Percentiles rank a stretch among this genome's conserved stretches.
Evolutionary conservation across 2,797 vertebrate species (phyloP).

Genomic region (Ciconia nigra): DNA sequence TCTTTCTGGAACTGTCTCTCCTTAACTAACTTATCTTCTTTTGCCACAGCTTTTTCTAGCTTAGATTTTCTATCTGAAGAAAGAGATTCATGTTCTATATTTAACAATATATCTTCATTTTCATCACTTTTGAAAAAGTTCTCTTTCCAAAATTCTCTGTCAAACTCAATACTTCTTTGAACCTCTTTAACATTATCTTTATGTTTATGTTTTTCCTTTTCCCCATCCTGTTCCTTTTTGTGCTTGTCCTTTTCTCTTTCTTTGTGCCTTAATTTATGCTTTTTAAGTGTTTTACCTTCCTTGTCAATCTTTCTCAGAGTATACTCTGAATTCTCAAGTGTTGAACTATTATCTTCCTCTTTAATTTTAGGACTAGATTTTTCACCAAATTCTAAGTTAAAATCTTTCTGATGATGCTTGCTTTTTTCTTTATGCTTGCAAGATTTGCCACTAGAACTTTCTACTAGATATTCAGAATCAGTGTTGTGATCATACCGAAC

Average conservation of each 20-base stretch:
- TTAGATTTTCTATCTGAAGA: conserved; percentile 81
- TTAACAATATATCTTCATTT: conserved; percentile 82
- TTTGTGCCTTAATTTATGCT: conserved; percentile 96
- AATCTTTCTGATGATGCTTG: conserved; percentile 94
- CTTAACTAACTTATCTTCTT: conserved; percentile 87
- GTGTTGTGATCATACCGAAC: conserved; percentile 88
- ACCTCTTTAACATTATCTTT: conserved; percentile 85
- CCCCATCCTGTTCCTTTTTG: conserved; percentile 88
- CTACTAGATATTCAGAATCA: conserved; percentile 88
- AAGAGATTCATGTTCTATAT: conserved; percentile 81
- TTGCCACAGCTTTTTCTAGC: conserved; percentile 78
- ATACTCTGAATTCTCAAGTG: conserved; percentile 85
- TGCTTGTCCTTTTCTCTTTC: conserved; percentile 92
- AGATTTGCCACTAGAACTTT: conserved; percentile 92
- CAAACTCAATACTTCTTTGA: conserved; percentile 94
- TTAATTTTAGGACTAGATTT: conserved; percentile 85
- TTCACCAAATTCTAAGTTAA: conserved; percentile 83
- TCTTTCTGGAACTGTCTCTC: conserved; percentile 88
- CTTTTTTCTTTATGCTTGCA: conserved; percentile 97
- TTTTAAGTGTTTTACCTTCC: conserved; percentile 94
- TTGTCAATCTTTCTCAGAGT: conserved; percentile 87
- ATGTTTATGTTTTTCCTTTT: conserved; percentile 88
- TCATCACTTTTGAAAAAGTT: conserved; percentile 99
- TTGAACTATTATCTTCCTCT: conserved; percentile 84
- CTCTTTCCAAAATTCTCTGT: conserved; percentile 99